Evolutionary conservation across 1,140 invertebrate genomes (phyloP), one percentile per base, ranked within the genome.

Genomic region (Drosophila tsacasi): DNA sequence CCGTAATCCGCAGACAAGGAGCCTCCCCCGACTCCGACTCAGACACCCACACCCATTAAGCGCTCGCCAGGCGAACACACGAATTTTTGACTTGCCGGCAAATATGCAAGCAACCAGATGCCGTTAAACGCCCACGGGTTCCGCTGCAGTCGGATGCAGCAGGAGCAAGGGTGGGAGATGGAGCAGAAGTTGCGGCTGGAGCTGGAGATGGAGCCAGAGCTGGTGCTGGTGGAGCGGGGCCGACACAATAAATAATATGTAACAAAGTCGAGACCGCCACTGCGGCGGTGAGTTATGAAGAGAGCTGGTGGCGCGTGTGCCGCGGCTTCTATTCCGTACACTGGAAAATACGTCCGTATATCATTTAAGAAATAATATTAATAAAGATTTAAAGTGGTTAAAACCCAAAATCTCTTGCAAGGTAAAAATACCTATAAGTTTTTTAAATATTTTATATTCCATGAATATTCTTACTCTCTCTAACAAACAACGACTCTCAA

Each of bases 171-270:
- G 37, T 23, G 54, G 58, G 23, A 52, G 55, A 12, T 21, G 30
- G 32, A 73, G 40, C 1, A 30, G 42, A 32, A 72, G 49, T 1
- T 21, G 40, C 25, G 21, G 44, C 15, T 23, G 49, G 23, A 21
- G 57, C 9, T 42, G 10, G n/a, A 37, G 59, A 35, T 21, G 17
- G 7, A 35, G 52, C 10, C 39, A 13, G 8, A 4, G 39, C 25
- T 17, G 32, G 39, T 7, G 35, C 44, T 46, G 44, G 59, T 55
- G 54, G 69, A 23, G 71, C 67, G 40, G 30, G 46, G 69, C 71
- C 83, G 64, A 66, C 61, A 89, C 54, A 90, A 90, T 90, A 90
- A 90, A 90, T 90, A 90, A 90, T 90, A 90, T 90, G 86, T 90
- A 90, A 90, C 85, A 90, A 90, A 90, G 79, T 79, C 83, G 68